Conservation (phyloP, 2,888 invertebrate genomes). For the Maniola hyperantus region DNA sequence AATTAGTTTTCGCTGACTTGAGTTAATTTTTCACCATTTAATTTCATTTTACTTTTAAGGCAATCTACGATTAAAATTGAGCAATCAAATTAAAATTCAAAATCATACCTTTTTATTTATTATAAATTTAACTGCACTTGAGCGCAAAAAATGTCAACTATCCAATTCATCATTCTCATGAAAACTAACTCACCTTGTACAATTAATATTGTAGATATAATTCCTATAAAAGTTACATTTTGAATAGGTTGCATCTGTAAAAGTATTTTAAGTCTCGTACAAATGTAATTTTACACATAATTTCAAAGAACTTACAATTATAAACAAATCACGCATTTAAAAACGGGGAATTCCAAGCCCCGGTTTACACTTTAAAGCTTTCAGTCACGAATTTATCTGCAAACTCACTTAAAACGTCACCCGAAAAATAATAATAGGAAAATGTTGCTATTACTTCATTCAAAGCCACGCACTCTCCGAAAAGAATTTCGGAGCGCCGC, state of each 20-base stretch:
- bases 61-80: no score
- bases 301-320: not conserved
- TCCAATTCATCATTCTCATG: conserved; percentile 9
- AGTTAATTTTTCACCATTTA: no score
- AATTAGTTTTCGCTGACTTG: no score
- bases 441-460: not conserved
- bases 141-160: conserved; percentile 4
- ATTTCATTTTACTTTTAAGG: no score
- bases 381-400: not conserved
- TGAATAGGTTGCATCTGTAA: not conserved
- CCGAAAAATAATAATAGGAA: not conserved
- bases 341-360: not conserved
- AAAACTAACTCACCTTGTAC: not conserved
- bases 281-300: not conserved
- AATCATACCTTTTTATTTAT: no score
- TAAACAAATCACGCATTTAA: not conserved
- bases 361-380: not conserved
- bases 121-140: no score
- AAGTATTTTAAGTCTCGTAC: not conserved
- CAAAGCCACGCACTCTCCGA: not conserved
- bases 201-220: not conserved
- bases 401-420: not conserved
- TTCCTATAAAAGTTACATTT: not conserved
- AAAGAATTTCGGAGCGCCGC: not conserved
- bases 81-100: no score